Conservation (phyloP, 2,113 vertebrate genomes). For the Neofelis nebulosa region DNA sequence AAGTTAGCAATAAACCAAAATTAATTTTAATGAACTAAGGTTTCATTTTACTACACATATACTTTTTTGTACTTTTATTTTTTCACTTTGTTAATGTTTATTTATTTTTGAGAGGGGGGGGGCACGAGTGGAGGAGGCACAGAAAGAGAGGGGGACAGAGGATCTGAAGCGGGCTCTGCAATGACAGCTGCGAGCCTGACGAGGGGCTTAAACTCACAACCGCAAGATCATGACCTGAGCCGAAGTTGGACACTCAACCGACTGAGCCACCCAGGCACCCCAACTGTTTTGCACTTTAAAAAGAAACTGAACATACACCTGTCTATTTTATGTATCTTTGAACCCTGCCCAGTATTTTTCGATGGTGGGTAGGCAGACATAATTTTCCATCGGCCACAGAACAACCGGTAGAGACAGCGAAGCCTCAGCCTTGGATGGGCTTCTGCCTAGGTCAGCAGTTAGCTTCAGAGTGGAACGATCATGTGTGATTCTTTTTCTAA, state of each 20-base stretch:
- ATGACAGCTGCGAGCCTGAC: no score
- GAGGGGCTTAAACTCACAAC: no score
- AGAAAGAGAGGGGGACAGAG: no score
- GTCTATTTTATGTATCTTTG: background rate
- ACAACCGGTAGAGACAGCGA: background rate
- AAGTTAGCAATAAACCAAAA: constrained; percentile 18
- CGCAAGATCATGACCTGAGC: no score
- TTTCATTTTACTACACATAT: background rate
- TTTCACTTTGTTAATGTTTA: no score
- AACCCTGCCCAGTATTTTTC: background rate
- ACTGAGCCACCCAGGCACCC: no score
- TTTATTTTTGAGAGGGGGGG: no score
- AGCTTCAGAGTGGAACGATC: background rate
- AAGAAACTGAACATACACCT: background rate
- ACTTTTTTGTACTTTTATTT: background rate
- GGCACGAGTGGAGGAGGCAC: no score
- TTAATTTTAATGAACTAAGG: background rate
- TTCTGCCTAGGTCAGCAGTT: background rate
- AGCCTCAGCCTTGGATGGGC: background rate
- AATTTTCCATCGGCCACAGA: background rate
- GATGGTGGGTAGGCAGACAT: rapidly evolving
- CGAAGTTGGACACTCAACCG: no score
- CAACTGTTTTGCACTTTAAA: background rate
- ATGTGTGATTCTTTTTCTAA: background rate
- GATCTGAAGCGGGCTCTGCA: no score